Percentiles rank a stretch among this genome's conserved stretches.
These are phyloP conservation scores for Apamea crenata DNA, from an alignment of 2,888 invertebrate genomes.

Conservation along the genomic window DNA sequence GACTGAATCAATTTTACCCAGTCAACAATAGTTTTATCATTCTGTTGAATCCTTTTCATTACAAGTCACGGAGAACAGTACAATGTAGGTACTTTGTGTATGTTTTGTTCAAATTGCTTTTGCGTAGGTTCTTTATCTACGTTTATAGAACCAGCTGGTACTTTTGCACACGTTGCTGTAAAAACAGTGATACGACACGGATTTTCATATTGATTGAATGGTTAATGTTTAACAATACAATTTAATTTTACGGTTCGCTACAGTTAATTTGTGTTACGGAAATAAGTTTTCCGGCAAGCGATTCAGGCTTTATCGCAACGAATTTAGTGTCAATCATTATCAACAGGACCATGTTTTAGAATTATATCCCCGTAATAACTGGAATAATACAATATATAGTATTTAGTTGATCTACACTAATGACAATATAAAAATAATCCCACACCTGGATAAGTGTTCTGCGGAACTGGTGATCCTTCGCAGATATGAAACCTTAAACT, in stretches of 20 bases:
- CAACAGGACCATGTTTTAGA: not conserved
- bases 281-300: slow-evolving; percentile 68
- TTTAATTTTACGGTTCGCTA: slow-evolving; percentile 81
- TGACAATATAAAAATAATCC: not conserved
- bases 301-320: slow-evolving; percentile 33
- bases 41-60: slow-evolving; percentile 71
- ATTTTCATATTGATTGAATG: slow-evolving; percentile 69
- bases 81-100: slow-evolving; percentile 23
- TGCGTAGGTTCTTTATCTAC: slow-evolving; percentile 28
- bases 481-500: not conserved
- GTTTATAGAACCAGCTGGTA: slow-evolving; percentile 25
- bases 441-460: not conserved
- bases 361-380: not conserved
- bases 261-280: slow-evolving; percentile 71
- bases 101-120: slow-evolving; percentile 32
- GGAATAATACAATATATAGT: not conserved
- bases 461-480: not conserved
- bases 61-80: slow-evolving; percentile 64
- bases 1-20: slow-evolving; percentile 82
- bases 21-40: slow-evolving; percentile 79
- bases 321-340: slow-evolving; percentile 29
- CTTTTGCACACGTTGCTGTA: slow-evolving; percentile 33
- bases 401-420: not conserved
- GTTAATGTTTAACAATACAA: slow-evolving; percentile 67
- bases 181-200: slow-evolving; percentile 61